Evolutionary conservation across 2,113 vertebrate genomes (phyloP).

Genomic region (Delphinapterus leucas): DNA sequence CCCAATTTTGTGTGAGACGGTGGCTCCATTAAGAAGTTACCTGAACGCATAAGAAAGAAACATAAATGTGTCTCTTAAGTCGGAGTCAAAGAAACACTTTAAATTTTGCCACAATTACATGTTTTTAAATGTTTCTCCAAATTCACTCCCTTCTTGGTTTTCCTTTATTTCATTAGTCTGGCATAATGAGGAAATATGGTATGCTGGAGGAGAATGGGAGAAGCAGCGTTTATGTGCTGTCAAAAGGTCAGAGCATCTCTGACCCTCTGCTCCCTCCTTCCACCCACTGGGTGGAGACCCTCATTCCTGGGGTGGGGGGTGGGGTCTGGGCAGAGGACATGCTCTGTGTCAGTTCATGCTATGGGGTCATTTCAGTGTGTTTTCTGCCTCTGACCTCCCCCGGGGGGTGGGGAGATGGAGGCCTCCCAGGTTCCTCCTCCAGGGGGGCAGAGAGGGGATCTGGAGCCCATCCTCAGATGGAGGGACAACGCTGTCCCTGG

Average conservation of each 20-base stretch:
- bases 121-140: background rate
- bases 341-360: background rate
- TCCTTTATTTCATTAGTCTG: background rate
- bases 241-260: background rate
- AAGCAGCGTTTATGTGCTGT: rapidly evolving
- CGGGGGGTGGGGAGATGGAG: rapidly evolving
- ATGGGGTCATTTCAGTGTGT: background rate
- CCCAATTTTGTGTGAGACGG: conserved; percentile 57
- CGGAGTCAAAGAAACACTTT: background rate
- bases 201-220: background rate
- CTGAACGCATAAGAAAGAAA: background rate
- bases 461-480: rapidly evolving
- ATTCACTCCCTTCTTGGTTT: background rate
- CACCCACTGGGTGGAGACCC: rapidly evolving
- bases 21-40: conserved; percentile 25
- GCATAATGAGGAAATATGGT: background rate
- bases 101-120: background rate
- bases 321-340: background rate
- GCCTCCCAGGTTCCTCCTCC: background rate
- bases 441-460: background rate
- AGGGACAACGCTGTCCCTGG: rapidly evolving
- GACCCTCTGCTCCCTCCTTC: background rate
- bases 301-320: rapidly evolving
- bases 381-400: background rate
- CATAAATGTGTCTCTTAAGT: background rate